Evolutionary conservation across 1,140 invertebrate species (phyloP).

Genomic region (Phocides pigmalion): DNA sequence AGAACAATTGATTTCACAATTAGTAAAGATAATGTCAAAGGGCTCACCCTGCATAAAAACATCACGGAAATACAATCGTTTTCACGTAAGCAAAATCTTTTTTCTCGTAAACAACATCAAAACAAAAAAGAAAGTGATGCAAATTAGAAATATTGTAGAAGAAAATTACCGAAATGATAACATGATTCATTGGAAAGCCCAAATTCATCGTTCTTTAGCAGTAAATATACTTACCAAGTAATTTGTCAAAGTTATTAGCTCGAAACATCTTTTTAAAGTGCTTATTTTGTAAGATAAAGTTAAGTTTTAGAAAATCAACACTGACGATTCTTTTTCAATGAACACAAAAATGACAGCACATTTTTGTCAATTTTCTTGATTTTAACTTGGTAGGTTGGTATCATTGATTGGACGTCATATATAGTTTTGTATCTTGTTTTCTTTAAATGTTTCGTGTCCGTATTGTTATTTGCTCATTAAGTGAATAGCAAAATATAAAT

Average conservation of each 20-base stretch:
- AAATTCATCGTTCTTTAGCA: neutral
- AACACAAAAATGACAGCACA: slow-evolving; percentile 77
- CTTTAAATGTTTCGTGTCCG: too few relatives aligned
- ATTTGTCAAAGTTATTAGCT: slow-evolving; percentile 85
- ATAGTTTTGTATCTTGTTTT: slow-evolving; percentile 3
- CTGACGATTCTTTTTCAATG: slow-evolving; percentile 63
- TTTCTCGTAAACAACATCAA: slow-evolving; percentile 10
- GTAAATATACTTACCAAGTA: slow-evolving; percentile 82
- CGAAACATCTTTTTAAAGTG: slow-evolving; percentile 84
- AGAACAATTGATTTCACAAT: slow-evolving; percentile 65
- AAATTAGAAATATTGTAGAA: slow-evolving; percentile 48
- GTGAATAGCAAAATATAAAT: too few relatives aligned
- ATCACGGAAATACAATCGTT: neutral
- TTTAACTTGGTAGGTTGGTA: slow-evolving; percentile 50
- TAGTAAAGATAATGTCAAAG: slow-evolving; percentile 32
- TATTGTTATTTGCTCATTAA: too few relatives aligned
- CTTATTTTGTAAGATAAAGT: slow-evolving; percentile 54
- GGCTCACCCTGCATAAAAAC: neutral
- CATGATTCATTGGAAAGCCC: slow-evolving; percentile 14
- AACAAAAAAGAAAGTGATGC: slow-evolving; percentile 62
- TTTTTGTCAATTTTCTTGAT: slow-evolving; percentile 70
- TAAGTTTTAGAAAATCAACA: slow-evolving; percentile 73
- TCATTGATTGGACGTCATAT: slow-evolving; percentile 15
- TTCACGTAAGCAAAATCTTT: neutral
- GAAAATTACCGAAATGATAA: slow-evolving; percentile 36